Evolutionary conservation across 2,113 vertebrate genomes (phyloP).

Genomic region (Murina feae): DNA sequence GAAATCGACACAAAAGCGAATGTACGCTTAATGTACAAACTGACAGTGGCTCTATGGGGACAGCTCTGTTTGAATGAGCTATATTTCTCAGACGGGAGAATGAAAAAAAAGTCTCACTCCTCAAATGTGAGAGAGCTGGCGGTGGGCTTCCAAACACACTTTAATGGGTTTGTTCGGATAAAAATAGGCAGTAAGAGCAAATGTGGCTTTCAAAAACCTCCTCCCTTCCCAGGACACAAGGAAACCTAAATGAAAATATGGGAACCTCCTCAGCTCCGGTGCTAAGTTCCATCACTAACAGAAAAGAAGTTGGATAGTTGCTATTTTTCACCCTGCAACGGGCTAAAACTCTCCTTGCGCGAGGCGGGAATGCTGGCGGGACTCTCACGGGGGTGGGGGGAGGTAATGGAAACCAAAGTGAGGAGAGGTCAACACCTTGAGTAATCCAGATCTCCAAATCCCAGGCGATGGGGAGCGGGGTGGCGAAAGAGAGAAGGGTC

Average conservation of each 20-base stretch:
- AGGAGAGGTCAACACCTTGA: constrained; percentile 27
- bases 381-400: background rate
- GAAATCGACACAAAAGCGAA: constrained; percentile 54
- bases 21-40: constrained; percentile 26
- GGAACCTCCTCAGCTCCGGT: constrained; percentile 31
- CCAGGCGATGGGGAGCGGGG: background rate
- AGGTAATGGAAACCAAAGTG: constrained; percentile 25
- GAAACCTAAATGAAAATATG: constrained; percentile 38
- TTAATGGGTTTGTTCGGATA: constrained; percentile 35
- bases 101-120: constrained; percentile 13
- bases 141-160: constrained; percentile 54
- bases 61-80: constrained; percentile 64
- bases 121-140: constrained; percentile 39
- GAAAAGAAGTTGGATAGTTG: constrained; percentile 59
- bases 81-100: constrained; percentile 35
- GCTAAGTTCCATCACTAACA: constrained; percentile 64
- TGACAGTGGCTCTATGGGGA: constrained; percentile 49
- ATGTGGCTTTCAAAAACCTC: background rate
- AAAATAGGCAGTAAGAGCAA: constrained; percentile 51
- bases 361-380: constrained; percentile 25
- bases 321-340: constrained; percentile 53
- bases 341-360: constrained; percentile 47
- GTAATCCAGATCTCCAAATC: background rate
- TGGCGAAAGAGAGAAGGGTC: constrained; percentile 5
- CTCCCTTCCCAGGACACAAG: constrained; percentile 10